Evolutionary conservation across 2,888 invertebrate genomes (phyloP).

Genomic region (Linnaemya vulpina): DNA sequence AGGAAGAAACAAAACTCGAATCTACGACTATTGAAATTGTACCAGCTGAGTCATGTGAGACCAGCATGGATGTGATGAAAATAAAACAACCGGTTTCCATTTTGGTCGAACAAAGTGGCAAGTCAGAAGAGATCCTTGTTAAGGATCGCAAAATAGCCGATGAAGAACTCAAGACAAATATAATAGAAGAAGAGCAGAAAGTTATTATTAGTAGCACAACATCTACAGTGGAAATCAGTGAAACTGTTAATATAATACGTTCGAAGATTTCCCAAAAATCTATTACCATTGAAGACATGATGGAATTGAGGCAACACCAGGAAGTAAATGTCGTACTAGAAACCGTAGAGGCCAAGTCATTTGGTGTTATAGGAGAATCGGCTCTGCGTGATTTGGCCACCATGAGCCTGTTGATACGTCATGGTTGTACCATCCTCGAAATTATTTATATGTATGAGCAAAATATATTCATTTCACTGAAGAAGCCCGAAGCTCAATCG

Average conservation of each 20-base stretch:
- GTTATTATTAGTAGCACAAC: conserved; percentile 74
- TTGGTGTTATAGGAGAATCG: conserved; percentile 89
- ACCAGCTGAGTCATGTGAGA: conserved; percentile 75
- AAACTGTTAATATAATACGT: conserved; percentile 84
- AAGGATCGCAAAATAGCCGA: conserved; percentile 81
- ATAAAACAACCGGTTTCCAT: conserved; percentile 78
- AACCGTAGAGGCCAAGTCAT: conserved; percentile 89
- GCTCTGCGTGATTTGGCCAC: conserved; percentile 92
- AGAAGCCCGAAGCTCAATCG: conserved; percentile 92
- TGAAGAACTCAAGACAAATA: conserved; percentile 65
- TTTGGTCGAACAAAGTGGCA: conserved; percentile 82
- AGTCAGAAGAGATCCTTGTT: conserved; percentile 84
- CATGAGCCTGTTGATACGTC: conserved; percentile 90
- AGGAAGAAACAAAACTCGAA: conserved; percentile 75
- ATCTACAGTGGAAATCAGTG: conserved; percentile 81
- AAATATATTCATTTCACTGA: conserved; percentile 90
- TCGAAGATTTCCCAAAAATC: conserved; percentile 81
- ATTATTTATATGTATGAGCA: conserved; percentile 91
- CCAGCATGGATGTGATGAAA: conserved; percentile 78
- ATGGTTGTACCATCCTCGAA: conserved; percentile 89
- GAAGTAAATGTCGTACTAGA: conserved; percentile 91
- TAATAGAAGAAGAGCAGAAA: conserved; percentile 78
- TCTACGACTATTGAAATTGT: conserved; percentile 78
- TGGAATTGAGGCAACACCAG: conserved; percentile 86
- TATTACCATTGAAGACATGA: conserved; percentile 84